Evolutionary conservation across 2,113 vertebrate genomes (phyloP), one percentile per base, ranked within the genome.

Genomic region (Apus apus): DNA sequence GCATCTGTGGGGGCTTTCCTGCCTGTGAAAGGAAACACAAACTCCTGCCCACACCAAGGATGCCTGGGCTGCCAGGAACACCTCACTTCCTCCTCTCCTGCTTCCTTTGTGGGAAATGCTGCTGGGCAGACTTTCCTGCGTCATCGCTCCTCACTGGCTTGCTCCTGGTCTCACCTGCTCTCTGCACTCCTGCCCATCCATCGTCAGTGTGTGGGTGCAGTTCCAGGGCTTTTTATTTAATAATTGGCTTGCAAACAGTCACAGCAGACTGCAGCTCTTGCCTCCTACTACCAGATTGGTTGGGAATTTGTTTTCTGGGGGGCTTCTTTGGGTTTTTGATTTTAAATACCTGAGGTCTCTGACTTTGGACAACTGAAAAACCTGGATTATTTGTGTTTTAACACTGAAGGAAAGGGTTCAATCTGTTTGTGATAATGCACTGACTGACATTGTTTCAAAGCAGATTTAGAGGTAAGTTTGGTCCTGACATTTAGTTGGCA

Each of bases 401-500:
- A 38, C 48, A 22, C 9, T 13, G 26, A 61, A 57, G 73, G 56
- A 88, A 87, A 91, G 68, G 30, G 29, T 70, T 97, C 94, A 6
- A 58, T 89, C 87, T 95, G 95, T 97, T 96, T 94, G 94, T 80
- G 92, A 89, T 76, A 66, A 91, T 54, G 11, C 2, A 1, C 40
- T 96, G 96, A 96, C 91, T 97, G 97, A 96, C 97, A 91, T 57
- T 72, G 96, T 95, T 97, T 97, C 95, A 93, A 94, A 95, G 94
- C 96, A 97, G 92, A 92, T 97, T 95, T 70, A 46, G 93, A 92
- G 96, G 96, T 29, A 83, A 96, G 73, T 96, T 96, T 96, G 97
- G 94, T 81, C 95, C 89, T 98, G 98, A 97, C 97, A 96, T 97
- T 97, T 97, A 93, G 87, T 97, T 83, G 72, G 96, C 73, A 18